A percentile compares a stretch with the other conserved stretches of the same genome.
Evolutionary conservation across 2,888 invertebrate genomes (phyloP).

Genomic region (Noctua comes): DNA sequence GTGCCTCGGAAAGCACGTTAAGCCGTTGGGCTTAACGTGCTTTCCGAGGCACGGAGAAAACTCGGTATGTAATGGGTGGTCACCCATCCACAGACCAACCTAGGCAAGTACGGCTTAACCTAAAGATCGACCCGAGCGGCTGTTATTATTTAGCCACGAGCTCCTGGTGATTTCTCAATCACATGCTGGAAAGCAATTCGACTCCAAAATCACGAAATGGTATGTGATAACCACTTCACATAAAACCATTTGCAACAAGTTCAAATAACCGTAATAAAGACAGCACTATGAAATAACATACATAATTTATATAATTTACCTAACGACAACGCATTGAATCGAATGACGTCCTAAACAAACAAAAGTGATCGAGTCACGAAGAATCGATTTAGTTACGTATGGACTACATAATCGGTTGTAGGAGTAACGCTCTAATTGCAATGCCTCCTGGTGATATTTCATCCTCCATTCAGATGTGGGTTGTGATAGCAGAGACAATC

Average conservation of each 20-base stretch:
- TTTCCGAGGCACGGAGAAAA: too few species aligned
- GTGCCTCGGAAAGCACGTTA: too few species aligned
- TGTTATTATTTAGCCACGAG: too few species aligned
- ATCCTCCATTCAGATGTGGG: conserved; percentile 62
- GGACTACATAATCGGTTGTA: conserved; percentile 67
- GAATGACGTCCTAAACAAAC: conserved; percentile 56
- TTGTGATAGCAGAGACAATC: conserved; percentile 60
- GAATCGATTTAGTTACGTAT: conserved; percentile 74
- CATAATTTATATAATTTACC: conserved; percentile 51
- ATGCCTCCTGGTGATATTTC: conserved; percentile 62
- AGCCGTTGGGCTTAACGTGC: too few species aligned
- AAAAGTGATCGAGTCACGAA: conserved; percentile 70
- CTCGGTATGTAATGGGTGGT: too few species aligned
- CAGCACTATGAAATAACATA: conserved; percentile 46
- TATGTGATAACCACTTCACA: conserved; percentile 35
- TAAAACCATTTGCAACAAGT: conserved; percentile 34
- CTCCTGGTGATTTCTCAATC: conserved; percentile 22
- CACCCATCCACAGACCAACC: too few species aligned
- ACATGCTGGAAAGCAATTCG: conserved; percentile 12
- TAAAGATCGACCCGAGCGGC: too few species aligned
- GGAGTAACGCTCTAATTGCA: conserved; percentile 60
- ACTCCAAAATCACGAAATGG: conserved; percentile 26
- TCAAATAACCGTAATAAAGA: conserved; percentile 44
- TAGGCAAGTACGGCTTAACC: too few species aligned
- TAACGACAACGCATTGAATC: conserved; percentile 57